Conservation (phyloP, 2,113 vertebrate genomes). For the Atractosteus spatula region DNA sequence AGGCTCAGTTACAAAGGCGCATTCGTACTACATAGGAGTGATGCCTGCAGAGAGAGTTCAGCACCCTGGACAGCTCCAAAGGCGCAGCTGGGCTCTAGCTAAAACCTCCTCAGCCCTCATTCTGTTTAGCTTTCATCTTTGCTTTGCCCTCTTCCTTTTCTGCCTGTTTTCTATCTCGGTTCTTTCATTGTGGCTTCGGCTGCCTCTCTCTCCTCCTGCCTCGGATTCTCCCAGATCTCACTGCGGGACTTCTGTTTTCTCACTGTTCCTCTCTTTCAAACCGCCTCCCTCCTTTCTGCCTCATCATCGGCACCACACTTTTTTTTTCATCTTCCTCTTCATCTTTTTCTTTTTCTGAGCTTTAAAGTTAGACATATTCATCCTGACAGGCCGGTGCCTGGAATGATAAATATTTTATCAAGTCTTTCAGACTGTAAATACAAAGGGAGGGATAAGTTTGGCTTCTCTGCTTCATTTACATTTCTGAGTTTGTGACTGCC, state of each 20-base stretch:
- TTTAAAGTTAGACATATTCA: conserved; percentile 51
- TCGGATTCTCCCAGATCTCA: background rate
- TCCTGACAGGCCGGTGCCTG: conserved; percentile 58
- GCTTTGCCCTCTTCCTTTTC: conserved; percentile 1
- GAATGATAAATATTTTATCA: conserved; percentile 70
- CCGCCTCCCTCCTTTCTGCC: background rate
- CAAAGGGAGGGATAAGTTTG: conserved; percentile 49
- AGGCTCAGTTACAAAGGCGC: too few relatives aligned
- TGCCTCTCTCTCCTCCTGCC: conserved; percentile 4
- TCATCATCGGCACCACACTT: background rate
- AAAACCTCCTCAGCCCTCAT: background rate
- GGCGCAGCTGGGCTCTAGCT: background rate
- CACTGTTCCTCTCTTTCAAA: background rate
- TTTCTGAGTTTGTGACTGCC: conserved; percentile 48
- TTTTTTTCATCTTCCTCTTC: conserved; percentile 29
- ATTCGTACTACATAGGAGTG: too few relatives aligned
- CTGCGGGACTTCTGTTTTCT: background rate
- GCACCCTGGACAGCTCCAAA: conserved; percentile 34
- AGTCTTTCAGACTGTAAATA: conserved; percentile 61
- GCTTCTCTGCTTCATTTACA: conserved; percentile 54
- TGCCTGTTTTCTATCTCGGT: background rate
- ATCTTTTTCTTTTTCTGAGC: conserved; percentile 29
- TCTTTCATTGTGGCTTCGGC: background rate
- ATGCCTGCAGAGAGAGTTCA: conserved; percentile 16
- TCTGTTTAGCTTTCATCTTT: background rate